Conservation (phyloP, 53 echinoderm and acorn worm genomes). For the Zoroaster sp. region DNA sequence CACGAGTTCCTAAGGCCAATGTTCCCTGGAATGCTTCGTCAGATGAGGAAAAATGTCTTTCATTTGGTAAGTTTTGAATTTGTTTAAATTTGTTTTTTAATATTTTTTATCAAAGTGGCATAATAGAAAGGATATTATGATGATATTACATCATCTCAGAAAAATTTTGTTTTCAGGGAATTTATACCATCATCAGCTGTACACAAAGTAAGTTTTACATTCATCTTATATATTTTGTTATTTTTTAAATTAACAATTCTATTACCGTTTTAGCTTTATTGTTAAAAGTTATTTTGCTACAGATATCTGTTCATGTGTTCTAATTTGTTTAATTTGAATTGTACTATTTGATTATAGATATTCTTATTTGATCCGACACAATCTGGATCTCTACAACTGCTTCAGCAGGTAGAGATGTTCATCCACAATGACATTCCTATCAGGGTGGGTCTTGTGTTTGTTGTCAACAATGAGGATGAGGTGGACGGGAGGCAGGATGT, state of each 20-base stretch:
- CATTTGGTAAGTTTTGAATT: conserved; percentile 80
- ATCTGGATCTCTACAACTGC: conserved; percentile 69
- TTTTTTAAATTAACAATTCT: too few species aligned
- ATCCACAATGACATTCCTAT: conserved; percentile 76
- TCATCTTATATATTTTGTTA: too few species aligned
- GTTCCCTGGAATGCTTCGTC: conserved; percentile 76
- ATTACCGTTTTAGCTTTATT: too few species aligned
- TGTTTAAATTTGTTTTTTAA: not conserved
- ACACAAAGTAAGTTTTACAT: too few species aligned
- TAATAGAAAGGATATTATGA: not conserved
- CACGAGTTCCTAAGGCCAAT: conserved; percentile 93
- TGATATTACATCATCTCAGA: too few species aligned
- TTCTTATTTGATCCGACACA: conserved; percentile 85
- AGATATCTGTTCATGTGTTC: too few species aligned
- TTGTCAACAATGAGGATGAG: conserved; percentile 72
- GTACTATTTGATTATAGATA: too few species aligned
- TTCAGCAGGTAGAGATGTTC: conserved; percentile 84
- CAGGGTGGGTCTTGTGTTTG: conserved; percentile 89
- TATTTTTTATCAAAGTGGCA: not conserved
- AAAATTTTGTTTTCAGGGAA: too few species aligned
- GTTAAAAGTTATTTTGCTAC: too few species aligned
- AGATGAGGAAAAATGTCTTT: conserved; percentile 89
- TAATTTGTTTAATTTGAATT: too few species aligned
- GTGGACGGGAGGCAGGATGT: conserved; percentile 78
- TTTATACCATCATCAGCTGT: too few species aligned